phyloP scores from a whole-genome alignment of 2,888 invertebrate genomes.

The Melieria omissa region DNA sequence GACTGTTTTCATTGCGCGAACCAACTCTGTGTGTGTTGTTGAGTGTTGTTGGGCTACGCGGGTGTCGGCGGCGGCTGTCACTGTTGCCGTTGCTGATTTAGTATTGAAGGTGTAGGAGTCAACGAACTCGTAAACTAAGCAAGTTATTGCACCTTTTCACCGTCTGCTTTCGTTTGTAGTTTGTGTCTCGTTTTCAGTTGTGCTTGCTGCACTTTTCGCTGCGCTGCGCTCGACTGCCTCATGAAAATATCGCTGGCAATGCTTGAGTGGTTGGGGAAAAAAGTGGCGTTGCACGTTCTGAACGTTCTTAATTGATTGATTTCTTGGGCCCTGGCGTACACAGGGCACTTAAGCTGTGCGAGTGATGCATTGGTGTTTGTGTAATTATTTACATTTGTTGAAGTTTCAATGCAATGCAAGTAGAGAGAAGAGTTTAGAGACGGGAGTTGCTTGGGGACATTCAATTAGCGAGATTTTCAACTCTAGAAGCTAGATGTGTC shows the following conservation, averaged over 20 bases:
- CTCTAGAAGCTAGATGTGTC: no score
- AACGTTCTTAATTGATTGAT: slow-evolving; percentile 54
- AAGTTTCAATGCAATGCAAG: no score
- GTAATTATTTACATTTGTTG: no score
- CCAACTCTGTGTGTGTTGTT: no score
- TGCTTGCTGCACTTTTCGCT: slow-evolving; percentile 21
- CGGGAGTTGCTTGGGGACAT: no score
- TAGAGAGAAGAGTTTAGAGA: no score
- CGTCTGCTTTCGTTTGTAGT: slow-evolving; percentile 8
- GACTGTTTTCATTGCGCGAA: no score
- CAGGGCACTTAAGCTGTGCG: no score
- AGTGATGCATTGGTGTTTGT: no score
- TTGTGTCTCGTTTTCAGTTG: neutral
- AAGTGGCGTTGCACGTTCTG: slow-evolving; percentile 12
- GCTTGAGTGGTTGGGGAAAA: neutral
- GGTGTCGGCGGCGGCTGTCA: neutral
- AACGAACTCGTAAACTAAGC: slow-evolving; percentile 36
- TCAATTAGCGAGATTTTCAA: no score
- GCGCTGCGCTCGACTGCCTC: slow-evolving; percentile 16
- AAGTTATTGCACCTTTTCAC: slow-evolving; percentile 11
- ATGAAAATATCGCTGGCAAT: neutral
- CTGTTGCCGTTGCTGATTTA: slow-evolving; percentile 19
- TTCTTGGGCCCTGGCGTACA: slow-evolving; percentile 39
- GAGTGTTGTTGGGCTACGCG: neutral
- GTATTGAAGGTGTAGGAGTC: slow-evolving; percentile 33